Conservation (phyloP, 2,888 invertebrate species). For the Thyatira batis region DNA sequence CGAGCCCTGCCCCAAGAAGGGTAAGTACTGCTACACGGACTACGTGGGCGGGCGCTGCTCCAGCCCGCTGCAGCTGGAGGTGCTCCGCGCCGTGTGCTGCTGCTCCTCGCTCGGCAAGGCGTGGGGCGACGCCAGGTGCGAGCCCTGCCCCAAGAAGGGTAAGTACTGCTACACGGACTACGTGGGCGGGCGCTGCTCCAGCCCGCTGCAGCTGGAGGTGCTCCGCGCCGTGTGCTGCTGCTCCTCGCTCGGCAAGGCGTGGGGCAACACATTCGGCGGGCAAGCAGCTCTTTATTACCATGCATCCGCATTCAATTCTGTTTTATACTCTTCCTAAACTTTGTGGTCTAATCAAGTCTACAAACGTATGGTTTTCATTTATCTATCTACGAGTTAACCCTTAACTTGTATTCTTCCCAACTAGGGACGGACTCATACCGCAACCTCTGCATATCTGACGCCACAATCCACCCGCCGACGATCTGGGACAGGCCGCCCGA, state of each 20-base stretch:
- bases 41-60: constrained; percentile 85
- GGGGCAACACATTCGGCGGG: constrained; percentile 89
- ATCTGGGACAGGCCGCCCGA: constrained; percentile 57
- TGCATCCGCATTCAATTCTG: too few species aligned
- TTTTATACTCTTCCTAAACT: too few species aligned
- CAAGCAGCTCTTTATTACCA: too few species aligned
- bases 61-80: constrained; percentile 85
- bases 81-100: constrained; percentile 88
- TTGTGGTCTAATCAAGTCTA: too few species aligned
- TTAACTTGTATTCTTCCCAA: too few species aligned
- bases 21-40: constrained; percentile 32
- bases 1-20: constrained; percentile 88
- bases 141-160: constrained; percentile 87
- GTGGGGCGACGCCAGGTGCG: constrained; percentile 88
- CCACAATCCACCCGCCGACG: constrained; percentile 38
- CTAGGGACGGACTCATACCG: constrained; percentile 69
- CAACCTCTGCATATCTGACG: constrained; percentile 63
- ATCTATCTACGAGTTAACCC: too few species aligned
- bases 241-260: constrained; percentile 88
- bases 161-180: constrained; percentile 4
- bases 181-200: constrained; percentile 86
- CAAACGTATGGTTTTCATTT: background rate
- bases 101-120: constrained; percentile 90
- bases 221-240: constrained; percentile 90
- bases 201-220: constrained; percentile 86